Percentiles rank a stretch among this genome's conserved stretches.
phyloP scores from a whole-genome alignment of 2,797 vertebrate species.

The Enteromius trimaculatus region DNA sequence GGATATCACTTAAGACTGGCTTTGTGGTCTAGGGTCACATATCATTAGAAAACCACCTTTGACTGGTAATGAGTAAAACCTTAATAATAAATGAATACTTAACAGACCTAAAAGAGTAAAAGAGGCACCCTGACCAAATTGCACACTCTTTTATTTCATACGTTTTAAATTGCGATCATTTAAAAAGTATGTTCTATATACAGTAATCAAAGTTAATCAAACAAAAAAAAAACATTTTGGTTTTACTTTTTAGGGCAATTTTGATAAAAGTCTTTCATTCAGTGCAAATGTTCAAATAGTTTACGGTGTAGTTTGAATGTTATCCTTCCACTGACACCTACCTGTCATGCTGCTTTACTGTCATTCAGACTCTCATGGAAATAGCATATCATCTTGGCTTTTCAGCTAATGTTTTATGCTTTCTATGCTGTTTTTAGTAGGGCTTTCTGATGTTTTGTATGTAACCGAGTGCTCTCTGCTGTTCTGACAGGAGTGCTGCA shows the following conservation, averaged over 20 bases:
- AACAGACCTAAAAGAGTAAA: neutral
- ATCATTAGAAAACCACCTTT: neutral
- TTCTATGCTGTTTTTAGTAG: neutral
- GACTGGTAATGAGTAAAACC: neutral
- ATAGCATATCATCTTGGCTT: neutral
- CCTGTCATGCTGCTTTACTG: neutral
- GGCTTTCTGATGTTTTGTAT: neutral
- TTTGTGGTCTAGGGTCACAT: no score
- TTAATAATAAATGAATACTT: neutral
- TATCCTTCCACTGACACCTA: neutral
- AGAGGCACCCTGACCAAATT: neutral
- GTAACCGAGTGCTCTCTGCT: slow-evolving; percentile 46
- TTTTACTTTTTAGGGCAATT: no score
- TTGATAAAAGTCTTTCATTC: no score
- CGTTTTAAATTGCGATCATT: neutral
- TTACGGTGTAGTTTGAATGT: neutral
- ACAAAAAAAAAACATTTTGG: no score
- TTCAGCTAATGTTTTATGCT: neutral
- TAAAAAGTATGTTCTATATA: neutral
- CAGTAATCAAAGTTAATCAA: no score
- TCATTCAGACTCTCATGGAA: neutral
- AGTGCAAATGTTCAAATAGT: no score
- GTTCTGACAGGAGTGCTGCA: slow-evolving; percentile 70
- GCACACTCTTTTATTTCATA: neutral
- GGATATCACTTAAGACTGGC: no score